Base-by-base conservation (phyloP, 2,797 vertebrate genomes). In the Onychomys arenicola region DNA sequence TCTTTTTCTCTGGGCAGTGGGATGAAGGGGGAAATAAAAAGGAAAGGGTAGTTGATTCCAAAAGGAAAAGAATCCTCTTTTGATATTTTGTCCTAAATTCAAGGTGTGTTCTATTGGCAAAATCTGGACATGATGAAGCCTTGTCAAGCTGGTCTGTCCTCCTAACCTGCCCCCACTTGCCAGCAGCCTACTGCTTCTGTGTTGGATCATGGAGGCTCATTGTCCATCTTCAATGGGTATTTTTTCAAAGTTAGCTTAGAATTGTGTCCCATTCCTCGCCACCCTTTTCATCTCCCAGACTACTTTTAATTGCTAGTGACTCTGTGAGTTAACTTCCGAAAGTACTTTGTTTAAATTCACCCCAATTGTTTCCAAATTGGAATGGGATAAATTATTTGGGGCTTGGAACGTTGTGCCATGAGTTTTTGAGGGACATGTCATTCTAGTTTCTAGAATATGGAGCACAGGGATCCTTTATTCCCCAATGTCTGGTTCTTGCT, bases 31-130 rank as follows among this genome's bases (percentile, higher is more conserved):
- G 7, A 12, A 12, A 25, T 40, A 76, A 49, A 77, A 57, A 80
- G 43, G 40, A 49, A 76, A 16, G 52, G 93, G 96, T 96, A 83
- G 76, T 90, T 97, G 97, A 97, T 95, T 93, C 93, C 96, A 95
- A 97, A 97, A 80, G 97, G 89, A 96, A 98, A 98, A 97, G 98
- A 95, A 95, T 98, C 98, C 97, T 96, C 96, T 84, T 0, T 97
- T 49, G 59, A 98, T 98, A 98, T 97, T 97, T 97, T 98, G 94
- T 97, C 97, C 88, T 96, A 97, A 98, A 98, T 98, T 98, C 97
- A 98, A 98, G 97, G 97, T 97, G 92, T 96, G 97, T 98, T 98
- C 98, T 98, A 97, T 98, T 98, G 98, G 98, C 98, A 98, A 97
- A 98, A 97, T 98, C 98, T 97, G 97, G 97, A 97, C 97, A 98